A percentile compares a stretch with the other conserved stretches of the same genome.
Conservation (phyloP, 2,113 vertebrate genomes). For the Stigmatopora argus region DNA sequence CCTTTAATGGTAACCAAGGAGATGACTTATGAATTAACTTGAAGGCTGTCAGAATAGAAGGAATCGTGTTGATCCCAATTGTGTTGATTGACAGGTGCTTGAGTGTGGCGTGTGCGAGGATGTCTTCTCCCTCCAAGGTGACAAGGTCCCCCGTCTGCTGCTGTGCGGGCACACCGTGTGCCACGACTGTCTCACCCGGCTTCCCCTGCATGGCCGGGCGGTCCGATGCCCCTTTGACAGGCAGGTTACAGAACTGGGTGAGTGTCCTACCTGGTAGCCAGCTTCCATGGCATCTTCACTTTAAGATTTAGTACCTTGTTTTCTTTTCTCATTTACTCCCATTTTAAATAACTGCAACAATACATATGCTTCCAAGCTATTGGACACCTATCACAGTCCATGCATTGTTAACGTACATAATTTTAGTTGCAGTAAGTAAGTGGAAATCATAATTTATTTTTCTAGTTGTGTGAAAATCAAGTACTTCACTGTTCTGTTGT, state of each 20-base stretch:
- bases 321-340: too few species aligned
- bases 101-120: conserved; percentile 98
- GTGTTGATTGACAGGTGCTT: conserved; percentile 74
- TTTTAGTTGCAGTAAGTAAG: too few species aligned
- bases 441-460: too few species aligned
- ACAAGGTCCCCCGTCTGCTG: conserved; percentile 92
- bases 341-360: too few species aligned
- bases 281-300: neutral
- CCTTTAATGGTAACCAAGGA: too few species aligned
- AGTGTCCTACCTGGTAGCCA: conserved; percentile 21
- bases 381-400: too few species aligned
- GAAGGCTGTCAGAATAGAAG: too few species aligned
- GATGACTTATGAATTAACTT: too few species aligned
- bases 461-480: neutral
- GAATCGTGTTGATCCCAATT: neutral
- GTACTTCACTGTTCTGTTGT: neutral
- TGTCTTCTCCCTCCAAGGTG: conserved; percentile 94
- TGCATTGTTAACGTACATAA: too few species aligned
- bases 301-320: neutral
- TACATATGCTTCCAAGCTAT: too few species aligned
- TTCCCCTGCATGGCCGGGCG: conserved; percentile 90
- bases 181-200: conserved; percentile 91
- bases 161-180: conserved; percentile 96
- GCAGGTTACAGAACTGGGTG: conserved; percentile 94
- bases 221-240: conserved; percentile 95